Evolutionary conservation across 2,888 invertebrate genomes (phyloP).

Genomic region (Oxycera nigricornis): DNA sequence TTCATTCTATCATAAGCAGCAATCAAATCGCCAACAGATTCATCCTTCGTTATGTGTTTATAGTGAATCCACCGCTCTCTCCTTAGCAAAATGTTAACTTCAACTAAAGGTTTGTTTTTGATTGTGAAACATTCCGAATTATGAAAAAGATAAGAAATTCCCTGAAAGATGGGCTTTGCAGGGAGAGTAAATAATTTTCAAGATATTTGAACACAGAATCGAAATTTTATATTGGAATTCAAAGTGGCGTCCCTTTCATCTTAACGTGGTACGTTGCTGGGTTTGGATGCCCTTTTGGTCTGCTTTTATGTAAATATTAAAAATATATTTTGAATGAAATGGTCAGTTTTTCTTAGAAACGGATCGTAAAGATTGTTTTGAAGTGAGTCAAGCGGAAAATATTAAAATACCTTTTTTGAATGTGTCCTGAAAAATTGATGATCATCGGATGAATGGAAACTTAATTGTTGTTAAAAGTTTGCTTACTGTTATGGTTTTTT

Average conservation of each 20-base stretch:
- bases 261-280: neutral
- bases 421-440: no score
- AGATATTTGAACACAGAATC: constrained; percentile 8
- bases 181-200: constrained; percentile 9
- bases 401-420: constrained; percentile 11
- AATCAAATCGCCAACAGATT: neutral
- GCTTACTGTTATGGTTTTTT: no score
- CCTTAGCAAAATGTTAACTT: neutral
- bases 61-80: neutral
- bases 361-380: neutral
- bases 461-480: no score
- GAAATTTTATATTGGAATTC: constrained; percentile 8
- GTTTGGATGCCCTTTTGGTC: neutral
- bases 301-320: neutral
- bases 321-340: neutral
- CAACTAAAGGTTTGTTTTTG: neutral
- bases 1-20: neutral
- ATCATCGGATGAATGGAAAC: no score
- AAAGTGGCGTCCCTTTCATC: neutral
- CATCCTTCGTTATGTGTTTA: neutral
- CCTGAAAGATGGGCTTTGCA: neutral
- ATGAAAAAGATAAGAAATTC: constrained; percentile 10
- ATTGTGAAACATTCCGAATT: neutral
- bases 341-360: neutral
- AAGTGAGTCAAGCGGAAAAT: constrained; percentile 3